Evolutionary conservation across 37 sponge, comb jelly and placozoan genomes (phyloP).

Genomic region (Crambe crambe): DNA sequence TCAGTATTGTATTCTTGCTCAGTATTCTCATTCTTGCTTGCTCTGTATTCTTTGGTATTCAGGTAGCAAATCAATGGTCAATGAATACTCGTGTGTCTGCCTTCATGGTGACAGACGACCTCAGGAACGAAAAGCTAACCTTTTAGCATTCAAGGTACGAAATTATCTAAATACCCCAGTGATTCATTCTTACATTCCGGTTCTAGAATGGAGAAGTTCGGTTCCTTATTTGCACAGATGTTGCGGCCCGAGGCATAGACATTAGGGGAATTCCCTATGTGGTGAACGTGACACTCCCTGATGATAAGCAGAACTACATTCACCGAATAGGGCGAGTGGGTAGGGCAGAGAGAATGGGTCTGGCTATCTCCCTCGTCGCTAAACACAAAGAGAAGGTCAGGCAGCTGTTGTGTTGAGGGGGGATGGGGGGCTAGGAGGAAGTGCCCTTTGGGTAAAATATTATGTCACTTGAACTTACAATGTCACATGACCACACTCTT

Average conservation of each 20-base stretch:
- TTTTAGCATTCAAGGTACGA: slow-evolving; percentile 80
- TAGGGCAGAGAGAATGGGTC: slow-evolving; percentile 93
- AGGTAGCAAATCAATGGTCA: slow-evolving; percentile 71
- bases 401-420: neutral
- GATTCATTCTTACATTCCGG: neutral
- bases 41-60: neutral
- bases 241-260: slow-evolving; percentile 96
- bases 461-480: neutral
- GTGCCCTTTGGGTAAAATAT: no score
- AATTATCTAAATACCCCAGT: neutral
- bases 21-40: neutral
- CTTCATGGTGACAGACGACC: slow-evolving; percentile 93
- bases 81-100: slow-evolving; percentile 92
- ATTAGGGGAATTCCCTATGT: slow-evolving; percentile 94
- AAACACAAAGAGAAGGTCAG: slow-evolving; percentile 87
- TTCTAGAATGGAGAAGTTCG: slow-evolving; percentile 78
- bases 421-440: neutral
- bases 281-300: slow-evolving; percentile 94
- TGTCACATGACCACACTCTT: slow-evolving; percentile 1
- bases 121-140: slow-evolving; percentile 83
- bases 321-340: slow-evolving; percentile 96
- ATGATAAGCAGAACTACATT: slow-evolving; percentile 94
- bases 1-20: neutral
- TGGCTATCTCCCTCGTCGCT: slow-evolving; percentile 90
- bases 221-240: slow-evolving; percentile 97